Percentiles rank a stretch among this genome's conserved stretches.
Conservation (phyloP, 2,797 vertebrate species). For the Galago senegalensis region DNA sequence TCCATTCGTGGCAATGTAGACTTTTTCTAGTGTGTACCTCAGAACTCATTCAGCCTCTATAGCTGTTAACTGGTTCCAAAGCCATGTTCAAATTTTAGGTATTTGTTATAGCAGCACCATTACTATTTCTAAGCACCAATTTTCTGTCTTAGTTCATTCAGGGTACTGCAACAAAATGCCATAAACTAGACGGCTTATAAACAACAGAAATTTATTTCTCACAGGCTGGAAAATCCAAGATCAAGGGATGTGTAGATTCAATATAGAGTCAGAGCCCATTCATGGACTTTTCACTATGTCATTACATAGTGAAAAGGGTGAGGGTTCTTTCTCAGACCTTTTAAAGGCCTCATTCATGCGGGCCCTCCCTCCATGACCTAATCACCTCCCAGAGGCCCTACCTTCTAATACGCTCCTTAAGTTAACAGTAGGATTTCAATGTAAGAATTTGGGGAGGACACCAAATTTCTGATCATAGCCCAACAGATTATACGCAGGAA, state of each 20-base stretch:
- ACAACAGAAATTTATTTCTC: neutral
- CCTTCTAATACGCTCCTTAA: neutral
- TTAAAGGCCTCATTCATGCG: neutral
- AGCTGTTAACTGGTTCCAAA: neutral
- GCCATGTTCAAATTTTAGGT: neutral
- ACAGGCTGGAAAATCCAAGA: neutral
- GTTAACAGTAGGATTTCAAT: too few species aligned
- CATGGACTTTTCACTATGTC: neutral
- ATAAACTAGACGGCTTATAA: neutral
- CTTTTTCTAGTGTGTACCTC: too few species aligned
- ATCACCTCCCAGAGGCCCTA: neutral
- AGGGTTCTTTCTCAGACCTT: neutral
- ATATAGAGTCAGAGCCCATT: neutral
- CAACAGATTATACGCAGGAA: neutral
- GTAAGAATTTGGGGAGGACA: too few species aligned
- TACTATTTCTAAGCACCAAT: neutral
- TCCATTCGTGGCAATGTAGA: too few species aligned
- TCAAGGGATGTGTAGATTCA: neutral
- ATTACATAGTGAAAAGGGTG: neutral
- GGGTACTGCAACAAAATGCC: neutral
- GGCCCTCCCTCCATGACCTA: neutral
- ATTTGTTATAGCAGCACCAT: neutral
- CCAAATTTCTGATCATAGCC: neutral
- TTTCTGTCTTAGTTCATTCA: neutral
- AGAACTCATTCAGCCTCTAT: neutral